Conservation (phyloP, 1,140 invertebrate genomes). For the Cydia pomonella region DNA sequence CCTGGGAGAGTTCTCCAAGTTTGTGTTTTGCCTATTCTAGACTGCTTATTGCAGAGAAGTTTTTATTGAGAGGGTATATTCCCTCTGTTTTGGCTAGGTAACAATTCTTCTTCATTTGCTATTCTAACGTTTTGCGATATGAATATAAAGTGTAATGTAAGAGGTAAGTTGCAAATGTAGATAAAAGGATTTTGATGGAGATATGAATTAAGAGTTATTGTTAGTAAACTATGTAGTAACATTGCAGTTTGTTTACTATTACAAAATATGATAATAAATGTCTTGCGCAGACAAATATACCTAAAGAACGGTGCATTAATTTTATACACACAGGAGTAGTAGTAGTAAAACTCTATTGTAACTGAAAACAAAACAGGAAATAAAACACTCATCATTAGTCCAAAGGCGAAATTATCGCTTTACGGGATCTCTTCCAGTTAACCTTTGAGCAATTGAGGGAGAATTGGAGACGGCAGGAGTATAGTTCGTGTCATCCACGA, state of each 20-base stretch:
- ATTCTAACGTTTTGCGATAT: neutral
- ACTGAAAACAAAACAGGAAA: too few species aligned
- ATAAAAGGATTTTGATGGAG: neutral
- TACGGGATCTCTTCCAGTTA: too few species aligned
- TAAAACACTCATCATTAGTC: too few species aligned
- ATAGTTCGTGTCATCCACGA: too few species aligned
- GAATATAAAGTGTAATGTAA: constrained; percentile 4
- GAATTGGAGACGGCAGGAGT: too few species aligned
- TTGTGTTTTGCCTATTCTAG: constrained; percentile 14
- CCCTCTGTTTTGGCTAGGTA: constrained; percentile 9
- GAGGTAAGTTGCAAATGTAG: neutral
- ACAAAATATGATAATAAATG: too few species aligned
- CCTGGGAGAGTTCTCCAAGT: constrained; percentile 3
- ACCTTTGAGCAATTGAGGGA: too few species aligned
- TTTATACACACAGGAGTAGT: too few species aligned
- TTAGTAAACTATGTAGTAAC: neutral
- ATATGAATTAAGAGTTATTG: neutral
- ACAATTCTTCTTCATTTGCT: neutral
- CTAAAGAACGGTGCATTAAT: too few species aligned
- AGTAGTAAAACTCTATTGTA: too few species aligned
- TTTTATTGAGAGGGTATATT: constrained; percentile 13
- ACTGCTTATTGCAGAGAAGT: constrained; percentile 6
- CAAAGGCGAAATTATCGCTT: too few species aligned
- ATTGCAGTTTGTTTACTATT: neutral
- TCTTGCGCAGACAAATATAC: too few species aligned